Conservation (phyloP, 2,888 invertebrate genomes). For the Iphiclides podalirius region DNA sequence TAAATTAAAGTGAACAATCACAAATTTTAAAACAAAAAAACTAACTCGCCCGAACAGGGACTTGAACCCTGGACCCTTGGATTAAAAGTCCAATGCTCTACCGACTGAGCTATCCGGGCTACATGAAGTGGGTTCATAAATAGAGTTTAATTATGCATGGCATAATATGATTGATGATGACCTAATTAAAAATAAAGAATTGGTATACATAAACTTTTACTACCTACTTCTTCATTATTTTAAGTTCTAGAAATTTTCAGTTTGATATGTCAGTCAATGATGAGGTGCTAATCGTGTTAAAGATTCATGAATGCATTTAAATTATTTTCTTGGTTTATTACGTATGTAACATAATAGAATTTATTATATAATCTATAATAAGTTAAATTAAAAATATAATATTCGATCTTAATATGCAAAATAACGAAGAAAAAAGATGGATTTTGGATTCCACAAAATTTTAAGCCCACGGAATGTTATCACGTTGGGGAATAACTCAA, state of each 20-base stretch:
- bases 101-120: conserved; percentile 78
- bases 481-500: conserved; percentile 23
- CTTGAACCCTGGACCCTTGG: conserved; percentile 80
- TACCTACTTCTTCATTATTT: too few relatives aligned
- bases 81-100: conserved; percentile 73
- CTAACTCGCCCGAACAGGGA: conserved; percentile 72
- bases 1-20: not conserved
- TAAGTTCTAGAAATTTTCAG: too few relatives aligned
- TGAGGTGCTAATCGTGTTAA: too few relatives aligned
- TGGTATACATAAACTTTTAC: too few relatives aligned
- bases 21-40: conserved; percentile 5
- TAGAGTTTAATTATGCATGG: not conserved
- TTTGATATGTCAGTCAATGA: too few relatives aligned
- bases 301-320: too few relatives aligned
- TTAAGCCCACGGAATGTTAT: conserved; percentile 22
- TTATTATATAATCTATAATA: too few relatives aligned
- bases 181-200: too few relatives aligned
- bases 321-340: too few relatives aligned
- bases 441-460: not conserved
- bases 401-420: too few relatives aligned
- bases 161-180: not conserved
- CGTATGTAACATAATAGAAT: too few relatives aligned
- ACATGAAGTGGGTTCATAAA: conserved; percentile 1
- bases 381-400: too few relatives aligned
- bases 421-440: not conserved